These are phyloP conservation scores for Albula glossodonta DNA, from an alignment of 2,113 vertebrate species.

Conservation along the genomic window DNA sequence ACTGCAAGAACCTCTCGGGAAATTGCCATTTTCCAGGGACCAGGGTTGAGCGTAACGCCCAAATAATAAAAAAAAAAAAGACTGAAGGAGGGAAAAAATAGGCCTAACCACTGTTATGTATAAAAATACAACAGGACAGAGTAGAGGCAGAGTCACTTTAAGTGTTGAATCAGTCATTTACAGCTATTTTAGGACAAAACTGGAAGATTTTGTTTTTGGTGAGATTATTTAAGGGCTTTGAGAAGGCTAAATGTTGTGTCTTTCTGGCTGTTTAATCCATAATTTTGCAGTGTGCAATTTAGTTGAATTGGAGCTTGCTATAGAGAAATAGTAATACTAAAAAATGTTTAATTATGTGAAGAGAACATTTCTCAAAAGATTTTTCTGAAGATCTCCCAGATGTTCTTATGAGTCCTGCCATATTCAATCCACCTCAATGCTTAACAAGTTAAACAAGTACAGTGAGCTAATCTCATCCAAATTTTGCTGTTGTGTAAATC, in stretches of 20 bases:
- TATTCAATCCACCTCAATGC: not conserved
- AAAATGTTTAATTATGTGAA: not conserved
- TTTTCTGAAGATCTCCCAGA: not conserved
- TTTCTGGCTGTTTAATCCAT: not conserved
- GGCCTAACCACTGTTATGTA: not conserved
- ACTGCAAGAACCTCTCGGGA: slow-evolving; percentile 5
- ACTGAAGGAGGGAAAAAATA: not conserved
- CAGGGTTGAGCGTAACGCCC: not conserved
- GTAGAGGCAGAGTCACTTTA: not conserved
- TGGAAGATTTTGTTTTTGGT: not conserved
- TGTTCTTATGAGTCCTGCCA: not conserved
- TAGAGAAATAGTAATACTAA: not conserved
- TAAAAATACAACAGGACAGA: not conserved
- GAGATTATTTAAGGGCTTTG: not conserved
- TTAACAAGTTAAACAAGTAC: not conserved
- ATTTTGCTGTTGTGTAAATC: not conserved
- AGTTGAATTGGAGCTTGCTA: not conserved
- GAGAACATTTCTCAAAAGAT: not conserved
- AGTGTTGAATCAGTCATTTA: not conserved
- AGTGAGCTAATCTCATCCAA: not conserved
- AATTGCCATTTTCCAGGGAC: slow-evolving; percentile 22
- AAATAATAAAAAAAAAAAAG: slow-evolving; percentile 16
- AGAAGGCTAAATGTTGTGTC: slow-evolving; percentile 2
- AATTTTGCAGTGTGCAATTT: not conserved
- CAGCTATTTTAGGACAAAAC: slow-evolving; percentile 18